These are phyloP conservation scores for Eupithecia inturbata DNA, from an alignment of 2,888 invertebrate genomes.

Conservation along the genomic window DNA sequence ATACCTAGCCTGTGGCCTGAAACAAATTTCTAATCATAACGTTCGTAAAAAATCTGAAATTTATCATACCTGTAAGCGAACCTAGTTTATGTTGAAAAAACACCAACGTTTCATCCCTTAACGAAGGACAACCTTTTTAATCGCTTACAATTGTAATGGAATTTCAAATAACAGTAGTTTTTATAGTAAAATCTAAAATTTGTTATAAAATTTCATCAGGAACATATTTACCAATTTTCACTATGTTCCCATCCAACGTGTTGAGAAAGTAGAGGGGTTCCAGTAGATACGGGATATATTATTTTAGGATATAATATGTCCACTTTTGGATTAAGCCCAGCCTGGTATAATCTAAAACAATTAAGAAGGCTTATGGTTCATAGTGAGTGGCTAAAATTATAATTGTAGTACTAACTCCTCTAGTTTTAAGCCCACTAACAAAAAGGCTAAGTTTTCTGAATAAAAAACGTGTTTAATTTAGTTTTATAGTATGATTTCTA, in stretches of 20 bases:
- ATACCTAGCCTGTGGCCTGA: constrained; percentile 54
- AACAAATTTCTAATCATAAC: constrained; percentile 9
- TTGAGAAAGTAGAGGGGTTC: constrained; percentile 91
- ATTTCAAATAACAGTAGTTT: background rate
- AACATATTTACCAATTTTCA: constrained; percentile 82
- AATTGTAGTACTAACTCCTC: background rate
- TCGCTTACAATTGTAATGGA: background rate
- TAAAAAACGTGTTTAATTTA: background rate
- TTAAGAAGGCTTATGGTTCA: background rate
- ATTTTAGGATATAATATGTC: constrained; percentile 88
- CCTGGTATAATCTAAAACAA: constrained; percentile 85
- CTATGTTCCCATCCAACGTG: constrained; percentile 92
- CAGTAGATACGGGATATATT: constrained; percentile 90
- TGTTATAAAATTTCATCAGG: background rate
- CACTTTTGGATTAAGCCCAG: constrained; percentile 88
- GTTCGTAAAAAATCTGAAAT: background rate
- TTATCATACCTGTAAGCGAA: background rate
- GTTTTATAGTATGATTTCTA: background rate
- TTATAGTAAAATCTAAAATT: no score
- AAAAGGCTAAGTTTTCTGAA: background rate
- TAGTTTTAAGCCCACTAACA: background rate
- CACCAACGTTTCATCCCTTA: background rate
- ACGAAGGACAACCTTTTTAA: background rate
- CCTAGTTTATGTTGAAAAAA: background rate
- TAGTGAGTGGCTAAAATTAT: background rate